A percentile compares a stretch with the other conserved stretches of the same genome.
Evolutionary conservation across 2,888 invertebrate species (phyloP).

Genomic region (Catotricha subobsoleta): DNA sequence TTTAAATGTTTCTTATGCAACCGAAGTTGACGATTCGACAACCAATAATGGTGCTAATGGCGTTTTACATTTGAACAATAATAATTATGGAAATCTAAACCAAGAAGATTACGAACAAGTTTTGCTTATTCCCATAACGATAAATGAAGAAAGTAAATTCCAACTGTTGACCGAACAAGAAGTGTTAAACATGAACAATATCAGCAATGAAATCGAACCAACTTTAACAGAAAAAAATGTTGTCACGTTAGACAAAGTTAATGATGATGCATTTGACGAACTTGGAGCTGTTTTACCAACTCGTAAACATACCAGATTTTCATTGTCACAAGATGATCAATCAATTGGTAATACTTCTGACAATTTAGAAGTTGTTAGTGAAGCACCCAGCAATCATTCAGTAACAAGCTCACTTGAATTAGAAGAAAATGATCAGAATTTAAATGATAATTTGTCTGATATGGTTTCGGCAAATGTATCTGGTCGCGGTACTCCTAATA

Average conservation of each 20-base stretch:
- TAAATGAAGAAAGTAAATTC: conserved; percentile 39
- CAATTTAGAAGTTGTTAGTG: conserved; percentile 86
- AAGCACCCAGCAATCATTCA: conserved; percentile 89
- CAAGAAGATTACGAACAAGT: conserved; percentile 34
- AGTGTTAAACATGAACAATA: conserved; percentile 32
- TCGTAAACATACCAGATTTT: conserved; percentile 35
- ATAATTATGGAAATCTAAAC: conserved; percentile 12
- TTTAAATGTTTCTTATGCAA: conserved; percentile 15
- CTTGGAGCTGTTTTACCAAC: conserved; percentile 11
- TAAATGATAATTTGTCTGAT: conserved; percentile 82
- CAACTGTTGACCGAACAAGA: conserved; percentile 50
- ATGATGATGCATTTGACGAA: conserved; percentile 13
- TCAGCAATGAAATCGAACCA: conserved; percentile 22
- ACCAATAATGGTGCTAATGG: conserved; percentile 20
- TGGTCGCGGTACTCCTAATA: conserved; percentile 83
- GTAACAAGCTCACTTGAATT: conserved; percentile 80
- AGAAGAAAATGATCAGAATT: conserved; percentile 66
- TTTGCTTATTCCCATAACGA: conserved; percentile 49
- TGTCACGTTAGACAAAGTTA: conserved; percentile 16
- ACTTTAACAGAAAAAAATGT: conserved; percentile 17
- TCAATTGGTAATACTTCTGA: conserved; percentile 84
- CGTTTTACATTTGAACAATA: conserved; percentile 19
- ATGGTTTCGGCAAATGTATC: conserved; percentile 93
- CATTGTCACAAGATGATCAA: conserved; percentile 78
- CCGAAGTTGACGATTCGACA: conserved; percentile 10